These are phyloP conservation scores for Coregonus ussuriensis DNA, from an alignment of 2,797 vertebrate species.

Conservation along the genomic window DNA sequence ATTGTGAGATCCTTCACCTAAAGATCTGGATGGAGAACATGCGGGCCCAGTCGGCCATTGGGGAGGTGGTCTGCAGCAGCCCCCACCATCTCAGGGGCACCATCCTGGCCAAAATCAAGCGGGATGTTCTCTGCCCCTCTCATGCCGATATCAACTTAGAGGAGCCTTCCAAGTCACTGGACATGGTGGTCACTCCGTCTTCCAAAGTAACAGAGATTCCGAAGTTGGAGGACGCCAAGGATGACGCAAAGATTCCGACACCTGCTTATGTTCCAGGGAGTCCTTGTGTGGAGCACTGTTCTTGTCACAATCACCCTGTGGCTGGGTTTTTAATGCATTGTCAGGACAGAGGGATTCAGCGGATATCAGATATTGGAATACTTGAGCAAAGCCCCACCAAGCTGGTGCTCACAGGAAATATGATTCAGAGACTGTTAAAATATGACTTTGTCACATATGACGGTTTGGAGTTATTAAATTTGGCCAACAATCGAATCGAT, in stretches of 20 bases:
- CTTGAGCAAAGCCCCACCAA: conserved; percentile 90
- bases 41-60: conserved; percentile 90
- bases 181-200: conserved; percentile 87
- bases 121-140: conserved; percentile 86
- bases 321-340: conserved; percentile 95
- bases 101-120: conserved; percentile 86
- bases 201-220: conserved; percentile 81
- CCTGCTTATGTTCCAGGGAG: conserved; percentile 76
- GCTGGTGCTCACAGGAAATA: conserved; percentile 92
- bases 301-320: conserved; percentile 87
- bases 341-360: conserved; percentile 93
- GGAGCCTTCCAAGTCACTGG: conserved; percentile 89
- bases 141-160: conserved; percentile 87
- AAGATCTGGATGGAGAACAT: conserved; percentile 98
- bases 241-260: conserved; percentile 69
- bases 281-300: conserved; percentile 87
- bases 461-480: conserved; percentile 89
- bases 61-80: conserved; percentile 87
- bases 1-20: conserved; percentile 91
- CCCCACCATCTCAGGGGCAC: conserved; percentile 87
- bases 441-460: conserved; percentile 89
- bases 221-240: conserved; percentile 75
- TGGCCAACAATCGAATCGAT: conserved; percentile 95
- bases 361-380: conserved; percentile 89
- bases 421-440: conserved; percentile 89